Percentiles rank a stretch among this genome's conserved stretches.
Evolutionary conservation across 2,113 vertebrate species (phyloP).

Genomic region (Rhizomys pruinosus): DNA sequence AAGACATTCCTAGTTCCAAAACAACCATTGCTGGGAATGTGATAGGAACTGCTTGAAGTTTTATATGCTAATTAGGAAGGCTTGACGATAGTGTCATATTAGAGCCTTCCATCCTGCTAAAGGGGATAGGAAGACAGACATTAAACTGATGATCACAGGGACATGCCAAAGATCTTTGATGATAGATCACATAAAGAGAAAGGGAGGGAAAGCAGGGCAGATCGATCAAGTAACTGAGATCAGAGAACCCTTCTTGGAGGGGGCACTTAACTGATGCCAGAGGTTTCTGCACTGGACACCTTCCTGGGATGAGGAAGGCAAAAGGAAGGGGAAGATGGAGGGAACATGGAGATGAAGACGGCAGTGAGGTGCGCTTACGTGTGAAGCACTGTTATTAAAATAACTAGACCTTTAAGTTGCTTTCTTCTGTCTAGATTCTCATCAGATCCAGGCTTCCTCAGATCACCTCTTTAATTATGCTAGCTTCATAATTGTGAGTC

Average conservation of each 20-base stretch:
- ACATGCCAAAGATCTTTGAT: background rate
- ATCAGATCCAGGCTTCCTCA: slow-evolving; percentile 13
- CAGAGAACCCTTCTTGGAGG: background rate
- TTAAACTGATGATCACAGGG: background rate
- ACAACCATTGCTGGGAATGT: background rate
- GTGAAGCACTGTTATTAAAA: background rate
- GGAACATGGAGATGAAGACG: background rate
- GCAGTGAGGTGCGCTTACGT: background rate
- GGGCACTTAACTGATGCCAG: background rate
- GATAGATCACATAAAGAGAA: background rate
- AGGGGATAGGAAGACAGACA: background rate
- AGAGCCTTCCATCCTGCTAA: background rate
- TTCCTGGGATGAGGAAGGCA: background rate
- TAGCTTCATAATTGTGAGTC: background rate
- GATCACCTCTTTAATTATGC: background rate
- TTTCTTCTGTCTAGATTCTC: background rate
- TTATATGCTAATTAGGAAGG: background rate
- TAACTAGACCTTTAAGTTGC: background rate
- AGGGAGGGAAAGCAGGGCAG: background rate
- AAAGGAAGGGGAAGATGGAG: too few species aligned
- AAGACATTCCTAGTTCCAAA: background rate
- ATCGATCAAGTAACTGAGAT: background rate
- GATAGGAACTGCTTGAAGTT: background rate
- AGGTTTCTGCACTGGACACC: background rate
- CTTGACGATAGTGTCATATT: background rate